Base-by-base conservation (phyloP, 1,140 invertebrate genomes). In the Tetragnatha versicolor region DNA sequence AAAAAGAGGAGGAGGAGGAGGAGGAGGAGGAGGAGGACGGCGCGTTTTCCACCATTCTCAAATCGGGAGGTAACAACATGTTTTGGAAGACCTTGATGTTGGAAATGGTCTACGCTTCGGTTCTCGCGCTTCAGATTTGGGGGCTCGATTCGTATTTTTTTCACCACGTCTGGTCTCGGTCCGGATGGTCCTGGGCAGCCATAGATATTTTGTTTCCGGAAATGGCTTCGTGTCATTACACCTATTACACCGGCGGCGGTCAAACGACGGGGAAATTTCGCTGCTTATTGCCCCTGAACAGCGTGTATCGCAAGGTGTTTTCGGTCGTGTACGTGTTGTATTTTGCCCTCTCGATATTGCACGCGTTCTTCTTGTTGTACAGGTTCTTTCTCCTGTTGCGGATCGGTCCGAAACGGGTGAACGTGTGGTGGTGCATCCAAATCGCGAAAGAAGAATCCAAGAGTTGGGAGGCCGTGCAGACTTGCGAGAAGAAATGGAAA, bases 61-160 rank as follows among this genome's bases (percentile, higher is more conserved):
- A 1, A 1, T 72, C 49, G 3, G 58, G n/a, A 37, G 68, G 68
- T 31, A 29, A 58, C 20, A 9, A 17, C 0, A 5, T 72, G 4
- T 72, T 58, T 42, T 72, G 47, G 49, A 70, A 55, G 20, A 70
- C 33, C 9, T 53, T 25, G 33, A 4, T 17, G 0, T 27, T 70
- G 7, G 68, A 70, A 55, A 17, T 17, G 1, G 2, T 39, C 17
- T 72, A 72, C 20, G 6, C 10, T 3, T 20, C 42, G 5, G 49
- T 39, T 17, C 25, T 72, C 0, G 42, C 58, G 0, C 0, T 55
- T 0, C 49, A 55, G 3, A 33, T 37, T 12, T 6, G 22, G 25
- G 1, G 25, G 20, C 14, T 55, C 2, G 12, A 72, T 58, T n/a
- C 3, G 2, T n/a, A n/a, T n/a, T 55, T 72, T 27, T 72, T 51